phyloP scores from a whole-genome alignment of 2,797 vertebrate species.

The Phalanger gymnotis region DNA sequence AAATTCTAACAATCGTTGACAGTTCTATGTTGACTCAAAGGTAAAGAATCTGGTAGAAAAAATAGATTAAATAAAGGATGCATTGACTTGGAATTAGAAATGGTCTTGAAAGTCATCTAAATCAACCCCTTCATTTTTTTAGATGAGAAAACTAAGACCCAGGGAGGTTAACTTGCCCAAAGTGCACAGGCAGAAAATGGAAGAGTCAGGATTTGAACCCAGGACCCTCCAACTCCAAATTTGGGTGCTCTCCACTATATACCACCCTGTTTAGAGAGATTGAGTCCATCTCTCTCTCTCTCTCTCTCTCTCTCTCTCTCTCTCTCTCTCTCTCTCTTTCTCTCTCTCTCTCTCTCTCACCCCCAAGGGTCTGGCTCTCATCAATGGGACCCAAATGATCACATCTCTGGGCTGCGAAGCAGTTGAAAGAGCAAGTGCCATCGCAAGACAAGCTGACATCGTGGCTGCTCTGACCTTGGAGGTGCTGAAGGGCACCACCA shows the following conservation, averaged over 20 bases:
- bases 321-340: too few species aligned
- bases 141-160: not conserved
- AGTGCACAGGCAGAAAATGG: not conserved
- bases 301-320: too few species aligned
- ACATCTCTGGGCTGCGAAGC: conserved; percentile 97
- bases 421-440: conserved; percentile 93
- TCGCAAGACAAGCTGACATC: conserved; percentile 96
- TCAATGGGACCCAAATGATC: conserved; percentile 99
- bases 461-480: conserved; percentile 97
- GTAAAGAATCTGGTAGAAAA: not conserved
- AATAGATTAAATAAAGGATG: not conserved
- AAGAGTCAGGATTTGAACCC: not conserved
- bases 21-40: not conserved
- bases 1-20: not conserved
- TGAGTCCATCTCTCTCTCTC: conserved; percentile 22
- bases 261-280: not conserved
- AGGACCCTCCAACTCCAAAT: not conserved
- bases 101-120: not conserved
- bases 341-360: too few species aligned
- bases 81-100: not conserved
- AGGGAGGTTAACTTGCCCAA: not conserved
- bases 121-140: not conserved
- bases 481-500: conserved; percentile 97
- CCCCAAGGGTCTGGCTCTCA: conserved; percentile 95
- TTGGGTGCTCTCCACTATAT: not conserved